phyloP scores from a whole-genome alignment of 1,140 invertebrate genomes.

The Chlorops oryzae region DNA sequence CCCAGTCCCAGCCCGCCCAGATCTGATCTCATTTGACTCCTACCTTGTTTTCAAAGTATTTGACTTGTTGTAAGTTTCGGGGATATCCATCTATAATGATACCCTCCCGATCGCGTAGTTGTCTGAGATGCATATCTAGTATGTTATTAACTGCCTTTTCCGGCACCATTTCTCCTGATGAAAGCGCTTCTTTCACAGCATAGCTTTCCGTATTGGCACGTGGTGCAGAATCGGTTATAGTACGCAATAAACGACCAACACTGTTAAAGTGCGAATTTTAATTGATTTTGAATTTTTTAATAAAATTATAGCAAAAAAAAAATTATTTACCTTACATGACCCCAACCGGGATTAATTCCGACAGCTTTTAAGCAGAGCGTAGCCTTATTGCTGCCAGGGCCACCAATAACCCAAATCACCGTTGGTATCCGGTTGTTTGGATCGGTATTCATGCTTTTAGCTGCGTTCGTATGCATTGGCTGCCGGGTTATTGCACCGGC shows the following conservation, averaged over 20 bases:
- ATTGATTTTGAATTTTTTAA: too few relatives aligned
- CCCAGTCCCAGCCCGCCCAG: too few relatives aligned
- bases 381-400: constrained; percentile 73
- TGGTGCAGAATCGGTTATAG: constrained; percentile 57
- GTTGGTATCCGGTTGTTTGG: constrained; percentile 52
- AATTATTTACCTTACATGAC: constrained; percentile 58
- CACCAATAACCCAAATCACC: constrained; percentile 75
- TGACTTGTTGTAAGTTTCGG: constrained; percentile 75
- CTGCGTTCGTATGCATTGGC: constrained; percentile 23
- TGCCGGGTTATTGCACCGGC: constrained; percentile 35
- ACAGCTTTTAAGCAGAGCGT: constrained; percentile 63
- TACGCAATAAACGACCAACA: constrained; percentile 63
- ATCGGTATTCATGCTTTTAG: constrained; percentile 32
- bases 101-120: constrained; percentile 53
- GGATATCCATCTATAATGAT: constrained; percentile 88
- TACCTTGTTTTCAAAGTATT: constrained; percentile 79
- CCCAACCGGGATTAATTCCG: constrained; percentile 62
- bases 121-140: constrained; percentile 56
- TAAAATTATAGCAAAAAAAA: neutral
- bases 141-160: constrained; percentile 61
- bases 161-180: constrained; percentile 76
- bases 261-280: constrained; percentile 42
- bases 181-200: constrained; percentile 57
- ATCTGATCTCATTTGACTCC: too few relatives aligned
- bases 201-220: constrained; percentile 52